Evolutionary conservation across 2,888 invertebrate species (phyloP).

Genomic region (Philopedon plagiatum): DNA sequence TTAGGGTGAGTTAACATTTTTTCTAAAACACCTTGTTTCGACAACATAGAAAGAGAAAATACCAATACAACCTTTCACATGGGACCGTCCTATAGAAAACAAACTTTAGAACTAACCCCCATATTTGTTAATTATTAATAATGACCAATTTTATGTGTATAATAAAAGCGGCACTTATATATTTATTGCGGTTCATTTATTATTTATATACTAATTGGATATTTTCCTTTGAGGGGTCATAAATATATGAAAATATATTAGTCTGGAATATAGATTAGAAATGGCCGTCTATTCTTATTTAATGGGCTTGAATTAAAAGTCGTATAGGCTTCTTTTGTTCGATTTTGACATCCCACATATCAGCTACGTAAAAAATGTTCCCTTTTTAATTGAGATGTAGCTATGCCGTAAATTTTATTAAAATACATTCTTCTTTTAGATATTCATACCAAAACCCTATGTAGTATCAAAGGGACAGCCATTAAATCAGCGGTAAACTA

Average conservation of each 20-base stretch:
- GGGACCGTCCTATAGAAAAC: no score
- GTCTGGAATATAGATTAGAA: conserved; percentile 23
- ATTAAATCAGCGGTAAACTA: no score
- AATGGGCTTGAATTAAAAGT: conserved; percentile 18
- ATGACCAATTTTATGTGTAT: conserved; percentile 42
- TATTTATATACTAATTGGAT: conserved; percentile 64
- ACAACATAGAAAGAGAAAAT: no score
- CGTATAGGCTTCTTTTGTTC: conserved; percentile 9
- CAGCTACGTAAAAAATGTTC: no score
- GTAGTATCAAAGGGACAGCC: no score
- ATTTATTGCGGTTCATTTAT: conserved; percentile 62
- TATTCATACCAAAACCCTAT: no score
- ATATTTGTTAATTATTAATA: conserved; percentile 42
- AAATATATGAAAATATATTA: conserved; percentile 57
- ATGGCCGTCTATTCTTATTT: conserved; percentile 15
- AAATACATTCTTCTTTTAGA: no score
- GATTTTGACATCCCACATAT: conserved; percentile 19
- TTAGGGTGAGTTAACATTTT: no score
- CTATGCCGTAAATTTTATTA: no score
- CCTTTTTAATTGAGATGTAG: no score
- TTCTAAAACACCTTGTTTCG: no score
- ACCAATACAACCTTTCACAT: no score
- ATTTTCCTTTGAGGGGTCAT: conserved; percentile 62
- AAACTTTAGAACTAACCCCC: conserved; percentile 11
- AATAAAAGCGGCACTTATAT: conserved; percentile 34